phyloP scores from a whole-genome alignment of 2,113 vertebrate genomes.

The Caranx melampygus region DNA sequence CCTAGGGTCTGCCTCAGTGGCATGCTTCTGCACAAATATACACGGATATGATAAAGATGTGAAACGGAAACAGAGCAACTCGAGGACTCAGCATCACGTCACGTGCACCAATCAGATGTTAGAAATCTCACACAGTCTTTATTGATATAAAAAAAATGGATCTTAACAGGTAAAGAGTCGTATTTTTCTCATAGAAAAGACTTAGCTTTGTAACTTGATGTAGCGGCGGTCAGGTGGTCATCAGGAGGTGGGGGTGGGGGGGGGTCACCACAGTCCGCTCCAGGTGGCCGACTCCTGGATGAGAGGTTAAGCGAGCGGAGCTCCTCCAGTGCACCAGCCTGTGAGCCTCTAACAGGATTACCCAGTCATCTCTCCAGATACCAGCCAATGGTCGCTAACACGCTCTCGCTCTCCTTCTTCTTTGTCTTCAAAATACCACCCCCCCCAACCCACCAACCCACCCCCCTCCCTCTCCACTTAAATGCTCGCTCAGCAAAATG shows the following conservation, averaged over 20 bases:
- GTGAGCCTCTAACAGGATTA: slow-evolving; percentile 72
- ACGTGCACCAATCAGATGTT: no score
- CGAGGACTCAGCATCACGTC: no score
- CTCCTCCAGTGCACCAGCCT: slow-evolving; percentile 47
- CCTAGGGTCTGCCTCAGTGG: neutral
- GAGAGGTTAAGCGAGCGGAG: slow-evolving; percentile 46
- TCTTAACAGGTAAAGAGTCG: no score
- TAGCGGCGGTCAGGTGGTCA: neutral
- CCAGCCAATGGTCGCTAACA: slow-evolving; percentile 35
- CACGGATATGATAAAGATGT: no score
- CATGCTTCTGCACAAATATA: neutral
- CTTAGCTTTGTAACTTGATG: neutral
- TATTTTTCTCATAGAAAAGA: no score
- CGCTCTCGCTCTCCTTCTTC: slow-evolving; percentile 36
- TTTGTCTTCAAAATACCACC: slow-evolving; percentile 30
- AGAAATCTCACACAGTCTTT: no score
- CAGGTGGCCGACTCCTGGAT: slow-evolving; percentile 53
- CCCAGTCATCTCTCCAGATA: slow-evolving; percentile 59
- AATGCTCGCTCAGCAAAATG: neutral
- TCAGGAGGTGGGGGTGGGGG: neutral
- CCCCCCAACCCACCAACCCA: no score
- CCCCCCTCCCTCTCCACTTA: no score
- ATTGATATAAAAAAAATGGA: no score
- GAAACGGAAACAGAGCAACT: no score
- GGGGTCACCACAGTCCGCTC: slow-evolving; percentile 21